phyloP scores from a whole-genome alignment of 1,140 invertebrate genomes.

The Idris sp. region DNA sequence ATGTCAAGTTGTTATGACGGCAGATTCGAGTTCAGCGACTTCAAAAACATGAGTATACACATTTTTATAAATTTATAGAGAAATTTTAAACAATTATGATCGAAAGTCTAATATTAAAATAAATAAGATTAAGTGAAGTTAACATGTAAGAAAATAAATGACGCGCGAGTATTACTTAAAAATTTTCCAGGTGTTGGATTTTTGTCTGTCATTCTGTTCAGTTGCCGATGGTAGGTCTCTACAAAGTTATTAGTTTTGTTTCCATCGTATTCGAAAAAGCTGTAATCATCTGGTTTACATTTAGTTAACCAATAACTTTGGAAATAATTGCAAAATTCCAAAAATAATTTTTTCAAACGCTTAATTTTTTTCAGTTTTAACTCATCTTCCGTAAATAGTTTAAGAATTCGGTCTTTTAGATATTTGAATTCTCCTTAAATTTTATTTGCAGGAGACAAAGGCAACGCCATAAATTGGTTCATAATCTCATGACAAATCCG shows the following conservation, averaged over 20 bases:
- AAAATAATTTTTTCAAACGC: neutral
- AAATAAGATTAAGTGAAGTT: no score
- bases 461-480: conserved; percentile 1
- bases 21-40: no score
- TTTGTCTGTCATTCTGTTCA: conserved; percentile 1
- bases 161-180: no score
- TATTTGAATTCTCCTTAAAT: neutral
- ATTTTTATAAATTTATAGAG: no score
- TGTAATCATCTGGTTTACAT: neutral
- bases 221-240: conserved; percentile 1
- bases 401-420: conserved; percentile 1
- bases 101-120: no score
- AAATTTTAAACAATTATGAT: no score
- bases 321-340: conserved; percentile 1
- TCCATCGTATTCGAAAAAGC: neutral
- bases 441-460: neutral
- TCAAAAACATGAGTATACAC: no score
- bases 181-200: conserved; percentile 2
- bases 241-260: neutral
- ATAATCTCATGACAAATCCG: neutral
- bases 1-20: no score
- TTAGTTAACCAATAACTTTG: neutral
- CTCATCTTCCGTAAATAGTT: neutral
- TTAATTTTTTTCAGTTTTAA: neutral
- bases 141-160: no score